Conservation (phyloP, 1,140 invertebrate genomes). For the Drosophila bocqueti region DNA sequence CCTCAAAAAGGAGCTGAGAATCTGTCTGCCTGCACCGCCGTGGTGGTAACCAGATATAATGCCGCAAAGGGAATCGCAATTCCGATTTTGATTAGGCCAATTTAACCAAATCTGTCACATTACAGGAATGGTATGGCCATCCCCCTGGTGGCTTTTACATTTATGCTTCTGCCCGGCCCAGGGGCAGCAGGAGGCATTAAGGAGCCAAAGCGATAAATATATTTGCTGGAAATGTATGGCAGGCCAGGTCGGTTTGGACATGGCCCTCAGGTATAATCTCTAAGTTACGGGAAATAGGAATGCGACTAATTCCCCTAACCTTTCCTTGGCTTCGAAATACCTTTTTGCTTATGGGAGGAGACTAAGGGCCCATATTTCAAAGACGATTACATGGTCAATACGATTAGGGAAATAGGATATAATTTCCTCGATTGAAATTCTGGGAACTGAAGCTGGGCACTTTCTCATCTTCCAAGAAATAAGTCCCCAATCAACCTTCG, state of each 20-base stretch:
- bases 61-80: slow-evolving; percentile 37
- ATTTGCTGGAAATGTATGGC: slow-evolving; percentile 2
- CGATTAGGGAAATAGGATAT: slow-evolving; percentile 6
- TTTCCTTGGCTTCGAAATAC: not conserved
- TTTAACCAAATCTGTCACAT: slow-evolving; percentile 43
- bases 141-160: slow-evolving; percentile 22
- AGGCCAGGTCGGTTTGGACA: not conserved
- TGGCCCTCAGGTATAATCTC: slow-evolving; percentile 1
- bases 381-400: slow-evolving; percentile 11
- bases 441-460: not conserved
- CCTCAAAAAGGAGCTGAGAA: not conserved
- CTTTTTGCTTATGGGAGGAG: not conserved
- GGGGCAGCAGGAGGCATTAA: not conserved
- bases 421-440: not conserved
- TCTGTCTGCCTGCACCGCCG: not conserved
- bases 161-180: slow-evolving; percentile 8
- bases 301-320: not conserved
- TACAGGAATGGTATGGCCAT: slow-evolving; percentile 15
- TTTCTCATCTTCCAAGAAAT: not conserved
- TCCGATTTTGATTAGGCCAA: slow-evolving; percentile 53
- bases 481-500: not conserved
- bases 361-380: not conserved
- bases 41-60: slow-evolving; percentile 10
- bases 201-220: slow-evolving; percentile 15
- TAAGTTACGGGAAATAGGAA: not conserved